Evolutionary conservation across 2,113 vertebrate genomes (phyloP), one percentile per base, ranked within the genome.

Genomic region (Lipophrys pholis): DNA sequence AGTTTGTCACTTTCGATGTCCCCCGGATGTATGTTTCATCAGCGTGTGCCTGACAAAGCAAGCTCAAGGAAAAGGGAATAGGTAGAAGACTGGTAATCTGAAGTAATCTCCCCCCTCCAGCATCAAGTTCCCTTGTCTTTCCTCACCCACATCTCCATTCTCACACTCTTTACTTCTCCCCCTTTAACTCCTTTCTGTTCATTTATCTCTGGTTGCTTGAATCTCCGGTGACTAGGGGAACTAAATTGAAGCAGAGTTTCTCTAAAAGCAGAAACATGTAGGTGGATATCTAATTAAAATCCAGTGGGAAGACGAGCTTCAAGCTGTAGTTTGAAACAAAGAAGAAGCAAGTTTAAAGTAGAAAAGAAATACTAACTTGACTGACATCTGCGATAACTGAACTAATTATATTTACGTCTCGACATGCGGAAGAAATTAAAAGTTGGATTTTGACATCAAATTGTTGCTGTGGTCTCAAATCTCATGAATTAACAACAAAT

Each of bases 281-380:
- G 49, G 30, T 45, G 49, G 4, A 50, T 41, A 30, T 46, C 42
- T 55, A 36, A 71, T 49, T 42, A 65, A 71, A 65, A 45, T 56
- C n/a, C 9, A 50, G 15, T 54, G 45, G 38, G 12, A 5, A 12
- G 58, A 51, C 41, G 15, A 10, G 54, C 42, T 62, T 42, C 38
- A 21, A 60, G 30, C 7, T 36, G 0, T 38, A 48, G 45, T 48
- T 15, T 6, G 11, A 9, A 12, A 5, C 35, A 38, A 50, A 63
- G 35, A 8, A 50, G 58, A 40, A 16, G 15, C 30, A 46, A 41
- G 42, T 2, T 15, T 9, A 15, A 58, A 8, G 11, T 1, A 43
- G 8, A 43, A 43, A 43, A 3, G 8, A 43, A 3, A 11, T 30
- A 43, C 41, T 43, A 11, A 8, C 42, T 43, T 11, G 21, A 30